phyloP scores from a whole-genome alignment of 2,888 invertebrate genomes.

The Drosophila austrosaltans region DNA sequence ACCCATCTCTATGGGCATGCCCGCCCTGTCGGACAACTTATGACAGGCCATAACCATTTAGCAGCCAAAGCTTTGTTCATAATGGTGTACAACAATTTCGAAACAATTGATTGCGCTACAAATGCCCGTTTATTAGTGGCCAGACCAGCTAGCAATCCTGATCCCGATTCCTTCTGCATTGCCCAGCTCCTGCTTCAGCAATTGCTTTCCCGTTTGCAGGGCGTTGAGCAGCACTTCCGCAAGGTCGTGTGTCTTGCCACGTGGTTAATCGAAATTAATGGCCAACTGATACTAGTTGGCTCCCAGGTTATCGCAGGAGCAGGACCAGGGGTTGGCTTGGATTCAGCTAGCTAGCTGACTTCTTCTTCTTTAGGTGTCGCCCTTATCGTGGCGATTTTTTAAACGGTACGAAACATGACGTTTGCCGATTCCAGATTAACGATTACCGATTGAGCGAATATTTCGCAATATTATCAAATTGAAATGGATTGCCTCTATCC shows the following conservation, averaged over 20 bases:
- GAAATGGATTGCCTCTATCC: slow-evolving; percentile 50
- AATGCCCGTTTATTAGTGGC: slow-evolving; percentile 78
- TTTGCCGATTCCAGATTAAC: background rate
- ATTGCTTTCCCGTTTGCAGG: slow-evolving; percentile 27
- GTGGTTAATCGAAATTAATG: slow-evolving; percentile 77
- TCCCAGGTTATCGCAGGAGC: slow-evolving; percentile 21
- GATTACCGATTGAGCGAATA: slow-evolving; percentile 8
- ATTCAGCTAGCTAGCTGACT: slow-evolving; percentile 37
- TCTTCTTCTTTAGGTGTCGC: slow-evolving; percentile 49
- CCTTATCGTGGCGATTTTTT: slow-evolving; percentile 64
- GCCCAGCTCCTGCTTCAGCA: slow-evolving; percentile 7
- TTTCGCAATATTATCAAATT: slow-evolving; percentile 46
- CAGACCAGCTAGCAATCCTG: slow-evolving; percentile 31
- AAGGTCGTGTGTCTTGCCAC: slow-evolving; percentile 77
- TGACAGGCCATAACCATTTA: slow-evolving; percentile 80
- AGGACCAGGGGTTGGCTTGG: background rate
- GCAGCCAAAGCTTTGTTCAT: slow-evolving; percentile 68
- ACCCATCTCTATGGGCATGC: slow-evolving; percentile 27
- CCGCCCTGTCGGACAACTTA: slow-evolving; percentile 60
- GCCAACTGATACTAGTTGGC: slow-evolving; percentile 69
- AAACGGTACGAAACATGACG: slow-evolving; percentile 18
- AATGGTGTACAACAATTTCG: slow-evolving; percentile 75
- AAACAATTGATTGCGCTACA: slow-evolving; percentile 79
- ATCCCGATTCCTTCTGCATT: slow-evolving; percentile 17
- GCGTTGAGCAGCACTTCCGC: slow-evolving; percentile 64